Evolutionary conservation across 2,797 vertebrate species (phyloP), one percentile per base, ranked within the genome.

Genomic region (Epinephelus awoara): DNA sequence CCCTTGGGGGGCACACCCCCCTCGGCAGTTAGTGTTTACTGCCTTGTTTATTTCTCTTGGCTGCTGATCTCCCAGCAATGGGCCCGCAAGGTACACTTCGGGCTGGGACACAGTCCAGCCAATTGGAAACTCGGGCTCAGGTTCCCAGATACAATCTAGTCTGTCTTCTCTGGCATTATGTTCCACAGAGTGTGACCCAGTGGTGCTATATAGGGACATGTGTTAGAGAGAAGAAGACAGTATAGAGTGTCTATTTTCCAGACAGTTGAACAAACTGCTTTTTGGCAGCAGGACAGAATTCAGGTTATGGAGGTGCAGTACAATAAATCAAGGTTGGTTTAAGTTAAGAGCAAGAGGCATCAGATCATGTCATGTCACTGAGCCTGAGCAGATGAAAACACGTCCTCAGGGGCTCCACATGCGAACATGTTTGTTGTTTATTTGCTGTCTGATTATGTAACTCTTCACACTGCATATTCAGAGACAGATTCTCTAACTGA

Each of bases 21-120:
- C 40, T 38, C 5, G 15, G 87, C 75, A 83, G 61, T 87, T 82
- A 81, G 66, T 85, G 84, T 92, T 92, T 89, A 91, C 85, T 50
- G 84, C 69, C 77, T 79, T 87, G 88, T 90, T 93, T 89, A 88
- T 90, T 91, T 90, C 88, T 92, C 77, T 83, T 86, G 90, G 90
- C 90, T 77, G 83, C 82, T 40, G 74, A 75, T 84, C 46, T 70
- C 55, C 77, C 58, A 74, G 75, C 70, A 66, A 84, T 61, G 67
- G 65, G 82, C 79, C 81, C 77, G 71, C 74, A 72, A 87, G 88
- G 79, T 88, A 71, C 72, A 88, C 85, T 83, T 88, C 77, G 62
- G 89, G 66, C 86, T 23, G 63, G 70, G 79, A 82, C 56, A 40
- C 72, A 12, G 15, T 71, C 67, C 81, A 74, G 86, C 78, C 83